Evolutionary conservation across 2,797 vertebrate genomes (phyloP), one percentile per base, ranked within the genome.

Genomic region (Mormyrops attenuatus): DNA sequence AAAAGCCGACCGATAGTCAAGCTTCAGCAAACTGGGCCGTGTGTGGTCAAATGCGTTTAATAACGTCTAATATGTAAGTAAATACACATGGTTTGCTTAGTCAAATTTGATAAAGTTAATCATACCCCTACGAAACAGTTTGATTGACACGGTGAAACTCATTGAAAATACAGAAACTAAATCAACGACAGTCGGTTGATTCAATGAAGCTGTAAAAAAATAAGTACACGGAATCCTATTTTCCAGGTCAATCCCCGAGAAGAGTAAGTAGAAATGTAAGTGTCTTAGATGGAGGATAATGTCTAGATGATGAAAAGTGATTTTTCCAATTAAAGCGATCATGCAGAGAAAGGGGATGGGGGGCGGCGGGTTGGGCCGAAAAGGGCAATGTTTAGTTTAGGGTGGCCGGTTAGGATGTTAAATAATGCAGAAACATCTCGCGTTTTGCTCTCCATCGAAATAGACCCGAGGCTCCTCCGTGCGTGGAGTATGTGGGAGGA

Each of bases 401-500:
- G 22, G 52, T 77, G 9, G 34, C 34, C 69, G 69, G 5, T 41
- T 11, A 52, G 26, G 49, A 86, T 77, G 5, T 34, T 22, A 50
- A 26, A 49, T 85, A 8, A 5, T 77, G 69, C 69, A 77, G 69
- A 41, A 77, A 47, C 47, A 50, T 84, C 80, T 84, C 22, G 22
- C 80, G 44, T 84, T 50, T 49, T 26, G 7, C 22, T 30, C 22
- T 26, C 13, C 84, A n/a, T 52, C 22, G 50, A 53, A 86, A 30
- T 41, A 57, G 50, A 87, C n/a, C 34, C 20, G 53, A 57, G 13
- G 49, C 8, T 69, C 17, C 44, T 69, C 80, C n/a, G 52, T 90
- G 69, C 66, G 34, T 5, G 86, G 85, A 85, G 88, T 52, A 88
- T 93, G 95, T 94, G 94, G 93, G 95, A 91, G 95, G 91, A 26